A percentile compares a stretch with the other conserved stretches of the same genome.
These are phyloP conservation scores for Todus mexicanus DNA, from an alignment of 2,797 vertebrate genomes.

Conservation along the genomic window DNA sequence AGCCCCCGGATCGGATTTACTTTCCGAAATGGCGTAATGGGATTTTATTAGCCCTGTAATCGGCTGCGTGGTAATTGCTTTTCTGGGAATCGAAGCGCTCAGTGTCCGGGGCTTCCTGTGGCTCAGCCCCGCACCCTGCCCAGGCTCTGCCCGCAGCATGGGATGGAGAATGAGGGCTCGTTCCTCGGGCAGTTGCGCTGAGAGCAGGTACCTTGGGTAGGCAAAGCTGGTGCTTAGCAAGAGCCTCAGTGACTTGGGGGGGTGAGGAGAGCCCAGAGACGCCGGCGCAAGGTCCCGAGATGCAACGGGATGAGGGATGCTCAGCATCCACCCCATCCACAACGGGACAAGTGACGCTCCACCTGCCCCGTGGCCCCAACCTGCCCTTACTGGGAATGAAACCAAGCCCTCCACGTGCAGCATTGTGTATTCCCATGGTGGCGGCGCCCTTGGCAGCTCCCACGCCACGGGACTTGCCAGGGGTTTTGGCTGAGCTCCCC, in stretches of 20 bases:
- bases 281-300: neutral
- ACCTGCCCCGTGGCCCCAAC: neutral
- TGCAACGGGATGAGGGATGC: accelerated
- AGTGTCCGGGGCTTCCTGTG: neutral
- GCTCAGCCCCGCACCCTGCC: neutral
- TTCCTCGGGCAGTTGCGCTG: accelerated
- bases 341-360: neutral
- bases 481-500: neutral
- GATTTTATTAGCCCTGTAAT: constrained; percentile 49
- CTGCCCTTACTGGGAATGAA: neutral
- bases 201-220: accelerated
- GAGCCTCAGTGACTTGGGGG: neutral
- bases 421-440: accelerated
- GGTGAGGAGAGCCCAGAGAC: neutral
- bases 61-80: constrained; percentile 46
- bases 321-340: neutral
- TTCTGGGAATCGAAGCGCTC: constrained; percentile 28
- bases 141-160: neutral
- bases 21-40: constrained; percentile 47
- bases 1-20: constrained; percentile 50
- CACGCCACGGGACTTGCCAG: neutral
- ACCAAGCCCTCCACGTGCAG: accelerated
- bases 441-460: neutral
- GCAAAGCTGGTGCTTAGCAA: neutral
- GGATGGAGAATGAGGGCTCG: neutral